Evolutionary conservation across 2,888 invertebrate species (phyloP), one percentile per base, ranked within the genome.

Genomic region (Clistopyga incitator): DNA sequence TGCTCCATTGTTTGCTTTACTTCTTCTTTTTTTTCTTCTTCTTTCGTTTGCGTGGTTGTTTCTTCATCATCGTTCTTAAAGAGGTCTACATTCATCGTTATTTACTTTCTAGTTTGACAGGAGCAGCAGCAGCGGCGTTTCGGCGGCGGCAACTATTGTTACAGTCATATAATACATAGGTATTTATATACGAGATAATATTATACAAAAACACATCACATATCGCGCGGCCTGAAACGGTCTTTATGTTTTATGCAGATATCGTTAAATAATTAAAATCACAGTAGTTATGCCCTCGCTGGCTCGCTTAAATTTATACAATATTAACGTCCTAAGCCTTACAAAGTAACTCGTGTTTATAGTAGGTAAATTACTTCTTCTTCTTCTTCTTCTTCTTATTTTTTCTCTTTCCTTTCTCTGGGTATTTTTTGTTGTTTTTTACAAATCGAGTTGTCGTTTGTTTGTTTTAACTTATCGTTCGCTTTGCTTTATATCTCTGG

Each of bases 231-330:
- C 89, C 91, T 88, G 87, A 88, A 87, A 88, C 89, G 91, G 88
- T 89, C 90, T 89, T 89, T 88, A 87, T 89, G 86, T 78, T 87
- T 87, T 88, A 89, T 89, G 87, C 88, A 88, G 86, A 88, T 92
- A 93, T 92, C 91, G 90, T 93, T 93, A 93, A 93, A 93, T 93
- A 93, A 93, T 93, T 93, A 93, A 93, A 93, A 93, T 93, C 93
- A 93, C 93, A 93, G 93, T 93, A 93, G 92, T 93, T 92, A 93
- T 93, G 93, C 93, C 93, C 90, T 93, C 90, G 90, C 91, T 90
- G 93, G 93, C 93, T 91, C 90, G 89, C 92, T 92, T 92, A 92
- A 92, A 92, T 92, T 91, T 92, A 92, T 90, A 92, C 90, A 91
- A 88, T 91, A 88, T 89, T 91, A 91, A 91, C 87, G 87, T 89